Base-by-base conservation (phyloP, 2,888 invertebrate genomes). In the Eupithecia subumbrata region DNA sequence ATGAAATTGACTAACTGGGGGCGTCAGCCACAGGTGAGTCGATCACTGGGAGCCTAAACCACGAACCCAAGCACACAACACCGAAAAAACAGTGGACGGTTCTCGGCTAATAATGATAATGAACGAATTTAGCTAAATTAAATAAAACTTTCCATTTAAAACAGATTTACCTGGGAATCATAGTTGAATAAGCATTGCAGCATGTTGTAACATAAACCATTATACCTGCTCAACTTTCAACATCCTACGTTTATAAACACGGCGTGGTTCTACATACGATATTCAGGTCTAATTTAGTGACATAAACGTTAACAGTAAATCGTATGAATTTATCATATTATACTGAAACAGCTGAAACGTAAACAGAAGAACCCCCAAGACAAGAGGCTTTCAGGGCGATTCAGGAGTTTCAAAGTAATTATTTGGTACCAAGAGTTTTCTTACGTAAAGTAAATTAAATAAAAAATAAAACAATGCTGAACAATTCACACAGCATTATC, bases 271-370 rank as follows among this genome's bases (percentile, higher is more conserved):
- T 25, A 60, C 34, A 64, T 70, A 48, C 43, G 22, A 37, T 67
- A 75, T 63, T 72, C 70, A 60, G 52, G 56, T 66, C 43, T 43
- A 18, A 71, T 69, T 74, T 67, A 70, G 69, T 74, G 48, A 70
- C 48, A 70, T 66, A 70, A 70, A 68, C 74, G 52, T 68, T 63
- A 73, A 73, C 68, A 74, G 70, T 25, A 70, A 74, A 64, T 70
- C 45, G 8, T 45, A 18, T 18, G 34, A 60, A 48, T 45, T 60
- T 69, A 73, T 73, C 69, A 64, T 63, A 56, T 67, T 14, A 60
- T n/a, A 12, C 73, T 67, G 48, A 56, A 76, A 63, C 73, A 64
- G 60, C 60, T 25, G 25, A 48, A 66, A 45, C 22, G 74, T 73
- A 73, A 75, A 77, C 75, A 73, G 30, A 40, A 12, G 37, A 37